These are phyloP conservation scores for Catostylus mosaicus DNA, from an alignment of 30 jellyfish, hydroid and myxozoan species.

Conservation along the genomic window DNA sequence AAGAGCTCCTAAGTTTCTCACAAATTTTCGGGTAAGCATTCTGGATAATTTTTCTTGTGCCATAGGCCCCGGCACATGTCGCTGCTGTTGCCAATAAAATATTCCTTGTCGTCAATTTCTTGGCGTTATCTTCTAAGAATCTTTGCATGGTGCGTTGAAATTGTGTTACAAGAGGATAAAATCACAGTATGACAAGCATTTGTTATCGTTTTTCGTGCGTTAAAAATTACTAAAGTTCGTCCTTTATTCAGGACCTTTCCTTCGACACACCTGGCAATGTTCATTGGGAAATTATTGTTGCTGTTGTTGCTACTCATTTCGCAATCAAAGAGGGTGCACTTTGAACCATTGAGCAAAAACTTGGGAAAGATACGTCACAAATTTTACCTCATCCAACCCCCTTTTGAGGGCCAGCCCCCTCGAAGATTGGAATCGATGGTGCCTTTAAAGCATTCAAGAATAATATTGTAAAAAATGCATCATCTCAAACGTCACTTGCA, in stretches of 20 bases:
- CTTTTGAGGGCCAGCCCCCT: no score
- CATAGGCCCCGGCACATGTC: constrained; percentile 85
- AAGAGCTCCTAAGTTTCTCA: constrained; percentile 2
- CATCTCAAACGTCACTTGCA: no score
- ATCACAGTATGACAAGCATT: background rate
- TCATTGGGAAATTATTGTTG: background rate
- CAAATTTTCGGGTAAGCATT: constrained; percentile 56
- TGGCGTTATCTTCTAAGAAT: constrained; percentile 36
- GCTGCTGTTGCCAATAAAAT: constrained; percentile 50
- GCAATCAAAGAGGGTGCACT: no score
- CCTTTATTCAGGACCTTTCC: background rate
- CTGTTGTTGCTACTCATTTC: background rate
- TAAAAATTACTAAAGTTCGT: background rate
- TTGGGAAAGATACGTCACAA: constrained; percentile 1
- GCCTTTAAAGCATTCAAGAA: no score
- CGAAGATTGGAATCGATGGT: no score
- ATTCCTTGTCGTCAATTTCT: constrained; percentile 25
- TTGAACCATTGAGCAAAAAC: no score
- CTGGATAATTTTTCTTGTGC: constrained; percentile 50
- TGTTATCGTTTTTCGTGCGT: background rate
- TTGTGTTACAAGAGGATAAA: background rate
- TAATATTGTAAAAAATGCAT: no score
- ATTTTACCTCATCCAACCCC: no score
- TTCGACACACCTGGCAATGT: constrained; percentile 26
- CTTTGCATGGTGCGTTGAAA: constrained; percentile 27